These are phyloP conservation scores for Plecotus auritus DNA, from an alignment of 2,113 vertebrate species.

Conservation along the genomic window DNA sequence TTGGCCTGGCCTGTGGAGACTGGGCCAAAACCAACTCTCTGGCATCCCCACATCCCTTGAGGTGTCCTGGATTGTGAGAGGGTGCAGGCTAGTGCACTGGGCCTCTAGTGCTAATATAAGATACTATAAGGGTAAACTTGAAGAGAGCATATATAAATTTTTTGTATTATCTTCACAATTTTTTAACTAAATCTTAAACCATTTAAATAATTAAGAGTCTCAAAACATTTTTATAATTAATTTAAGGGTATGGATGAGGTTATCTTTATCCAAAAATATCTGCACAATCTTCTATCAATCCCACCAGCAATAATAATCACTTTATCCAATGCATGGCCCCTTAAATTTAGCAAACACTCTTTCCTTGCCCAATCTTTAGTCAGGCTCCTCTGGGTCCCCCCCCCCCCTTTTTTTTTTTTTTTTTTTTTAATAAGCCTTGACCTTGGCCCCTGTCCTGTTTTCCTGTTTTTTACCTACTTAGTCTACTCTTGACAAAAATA, in stretches of 20 bases:
- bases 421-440: not conserved
- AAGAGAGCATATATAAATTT: not conserved
- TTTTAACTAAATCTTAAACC: not conserved
- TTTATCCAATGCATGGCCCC: not conserved
- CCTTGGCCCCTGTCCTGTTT: not conserved
- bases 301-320: not conserved
- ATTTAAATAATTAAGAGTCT: not conserved
- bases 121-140: not conserved
- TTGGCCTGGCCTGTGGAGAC: too few species aligned
- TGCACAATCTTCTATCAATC: not conserved
- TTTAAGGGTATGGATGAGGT: not conserved
- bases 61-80: too few species aligned
- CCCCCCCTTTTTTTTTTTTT: too few species aligned
- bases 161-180: not conserved
- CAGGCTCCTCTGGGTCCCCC: not conserved
- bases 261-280: not conserved
- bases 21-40: too few species aligned
- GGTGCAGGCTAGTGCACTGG: too few species aligned
- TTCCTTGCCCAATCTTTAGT: not conserved
- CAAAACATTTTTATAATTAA: not conserved
- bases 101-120: not conserved
- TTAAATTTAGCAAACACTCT: not conserved
- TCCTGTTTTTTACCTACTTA: not conserved
- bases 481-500: not conserved
- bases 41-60: too few species aligned